Evolutionary conservation across 2,888 invertebrate species (phyloP).

Genomic region (Ptilodon capucinus): DNA sequence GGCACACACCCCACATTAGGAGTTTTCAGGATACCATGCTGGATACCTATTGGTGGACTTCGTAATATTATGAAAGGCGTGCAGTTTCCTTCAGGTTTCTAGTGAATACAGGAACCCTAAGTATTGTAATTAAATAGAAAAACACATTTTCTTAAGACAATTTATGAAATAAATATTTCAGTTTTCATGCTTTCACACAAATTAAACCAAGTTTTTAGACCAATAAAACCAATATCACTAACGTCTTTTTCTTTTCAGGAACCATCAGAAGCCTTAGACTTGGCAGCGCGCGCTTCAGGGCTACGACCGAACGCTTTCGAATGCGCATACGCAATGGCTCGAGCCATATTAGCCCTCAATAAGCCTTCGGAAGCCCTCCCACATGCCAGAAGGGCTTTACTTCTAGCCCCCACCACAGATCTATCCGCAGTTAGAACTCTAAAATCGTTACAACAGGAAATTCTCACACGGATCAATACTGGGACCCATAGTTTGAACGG

Average conservation of each 20-base stretch:
- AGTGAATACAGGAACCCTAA: too few relatives aligned
- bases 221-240: too few relatives aligned
- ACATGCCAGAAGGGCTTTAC: slow-evolving; percentile 91
- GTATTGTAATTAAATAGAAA: too few relatives aligned
- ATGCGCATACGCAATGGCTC: slow-evolving; percentile 95
- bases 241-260: slow-evolving; percentile 82
- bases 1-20: too few relatives aligned
- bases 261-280: slow-evolving; percentile 92
- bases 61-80: too few relatives aligned
- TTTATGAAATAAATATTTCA: too few relatives aligned
- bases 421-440: slow-evolving; percentile 88
- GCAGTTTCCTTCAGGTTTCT: too few relatives aligned
- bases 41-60: too few relatives aligned
- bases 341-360: slow-evolving; percentile 91
- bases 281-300: slow-evolving; percentile 93
- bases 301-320: slow-evolving; percentile 95
- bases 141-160: too few relatives aligned
- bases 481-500: slow-evolving; percentile 67
- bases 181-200: too few relatives aligned
- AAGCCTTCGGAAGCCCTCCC: slow-evolving; percentile 89
- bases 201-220: not conserved
- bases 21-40: too few relatives aligned
- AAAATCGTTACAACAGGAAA: slow-evolving; percentile 89
- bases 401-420: slow-evolving; percentile 87
- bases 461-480: slow-evolving; percentile 78